Conservation (phyloP, 2,888 invertebrate genomes). For the Brachylomia viminalis region DNA sequence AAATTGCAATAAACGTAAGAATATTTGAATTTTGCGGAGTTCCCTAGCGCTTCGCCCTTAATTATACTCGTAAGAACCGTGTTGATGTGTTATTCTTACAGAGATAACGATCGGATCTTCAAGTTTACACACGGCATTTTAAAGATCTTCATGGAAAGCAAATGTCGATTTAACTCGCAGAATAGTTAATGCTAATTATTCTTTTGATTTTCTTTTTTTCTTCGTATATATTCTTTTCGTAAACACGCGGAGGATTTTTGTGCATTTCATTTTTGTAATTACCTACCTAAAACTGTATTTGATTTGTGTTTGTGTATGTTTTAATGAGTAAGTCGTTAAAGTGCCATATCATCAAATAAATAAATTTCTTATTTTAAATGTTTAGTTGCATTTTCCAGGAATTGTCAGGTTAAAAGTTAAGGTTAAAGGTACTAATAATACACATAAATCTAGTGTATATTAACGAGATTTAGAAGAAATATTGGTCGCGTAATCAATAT, state of each 20-base stretch:
- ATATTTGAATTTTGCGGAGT: too few species aligned
- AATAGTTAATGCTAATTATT: neutral
- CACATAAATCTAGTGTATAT: neutral
- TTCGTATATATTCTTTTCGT: too few species aligned
- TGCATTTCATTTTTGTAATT: neutral
- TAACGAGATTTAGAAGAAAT: neutral
- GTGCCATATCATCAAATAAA: neutral
- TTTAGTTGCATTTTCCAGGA: neutral
- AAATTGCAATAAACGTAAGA: too few species aligned
- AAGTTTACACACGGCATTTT: neutral
- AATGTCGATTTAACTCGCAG: neutral
- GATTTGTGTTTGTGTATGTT: neutral
- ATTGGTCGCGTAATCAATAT: neutral
- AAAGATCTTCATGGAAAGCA: neutral
- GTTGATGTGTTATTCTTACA: neutral
- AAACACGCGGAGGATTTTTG: neutral
- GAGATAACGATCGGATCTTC: neutral
- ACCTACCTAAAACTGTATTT: neutral
- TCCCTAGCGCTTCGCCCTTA: neutral
- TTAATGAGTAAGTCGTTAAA: neutral
- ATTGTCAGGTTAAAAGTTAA: neutral
- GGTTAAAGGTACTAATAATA: neutral
- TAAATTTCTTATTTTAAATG: neutral
- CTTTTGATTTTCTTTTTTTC: constrained; percentile 1
- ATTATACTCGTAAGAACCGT: constrained; percentile 2